Evolutionary conservation across 2,113 vertebrate genomes (phyloP).

Genomic region (Rhombomys opimus): DNA sequence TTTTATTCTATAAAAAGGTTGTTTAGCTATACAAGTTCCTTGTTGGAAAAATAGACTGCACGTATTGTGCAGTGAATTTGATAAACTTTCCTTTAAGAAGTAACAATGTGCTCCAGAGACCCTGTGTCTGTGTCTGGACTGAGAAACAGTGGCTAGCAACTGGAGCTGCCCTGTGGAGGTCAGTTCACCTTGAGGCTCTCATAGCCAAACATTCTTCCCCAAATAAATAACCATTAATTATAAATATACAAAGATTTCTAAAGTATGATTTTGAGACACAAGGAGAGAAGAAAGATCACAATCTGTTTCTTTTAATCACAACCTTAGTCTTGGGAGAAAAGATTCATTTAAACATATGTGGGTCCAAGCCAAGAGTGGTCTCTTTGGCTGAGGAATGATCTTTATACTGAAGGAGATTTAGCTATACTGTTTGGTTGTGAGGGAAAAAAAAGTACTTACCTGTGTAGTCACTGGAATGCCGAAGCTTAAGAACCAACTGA

Average conservation of each 20-base stretch:
- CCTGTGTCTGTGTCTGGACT: background rate
- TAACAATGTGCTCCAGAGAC: background rate
- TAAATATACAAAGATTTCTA: background rate
- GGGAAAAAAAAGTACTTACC: background rate
- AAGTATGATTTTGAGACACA: background rate
- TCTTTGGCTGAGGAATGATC: background rate
- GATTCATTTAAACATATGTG: background rate
- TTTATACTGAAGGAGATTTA: background rate
- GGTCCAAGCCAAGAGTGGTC: background rate
- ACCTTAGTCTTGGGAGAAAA: background rate
- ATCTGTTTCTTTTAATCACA: background rate
- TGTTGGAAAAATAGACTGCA: background rate
- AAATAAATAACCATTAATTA: background rate
- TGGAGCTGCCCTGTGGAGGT: background rate
- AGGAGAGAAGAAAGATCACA: background rate
- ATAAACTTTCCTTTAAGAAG: constrained; percentile 8
- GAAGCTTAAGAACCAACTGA: background rate
- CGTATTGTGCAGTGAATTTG: background rate
- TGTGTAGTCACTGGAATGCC: background rate
- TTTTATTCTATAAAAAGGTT: constrained; percentile 28
- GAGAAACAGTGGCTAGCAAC: background rate
- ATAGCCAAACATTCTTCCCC: background rate
- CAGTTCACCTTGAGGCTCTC: background rate
- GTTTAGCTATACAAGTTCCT: background rate
- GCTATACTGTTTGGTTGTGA: background rate